Evolutionary conservation across 2,888 invertebrate genomes (phyloP).

Genomic region (Caenorhabditis doughertyi): DNA sequence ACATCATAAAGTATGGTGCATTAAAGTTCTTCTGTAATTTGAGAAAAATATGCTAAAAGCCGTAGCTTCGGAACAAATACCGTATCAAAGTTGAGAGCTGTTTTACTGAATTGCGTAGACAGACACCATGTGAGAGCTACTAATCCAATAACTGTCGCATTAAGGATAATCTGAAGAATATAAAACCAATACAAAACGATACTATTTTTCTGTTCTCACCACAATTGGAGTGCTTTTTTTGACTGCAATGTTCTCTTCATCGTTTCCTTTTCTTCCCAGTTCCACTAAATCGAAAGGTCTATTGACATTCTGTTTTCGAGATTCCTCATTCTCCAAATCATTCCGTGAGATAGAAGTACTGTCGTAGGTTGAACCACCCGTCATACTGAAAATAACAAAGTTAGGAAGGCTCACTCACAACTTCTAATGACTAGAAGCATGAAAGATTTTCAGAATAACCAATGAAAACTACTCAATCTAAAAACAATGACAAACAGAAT

Average conservation of each 20-base stretch:
- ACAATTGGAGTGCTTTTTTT: slow-evolving; percentile 45
- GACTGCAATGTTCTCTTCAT: slow-evolving; percentile 19
- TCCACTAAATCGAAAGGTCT: background rate
- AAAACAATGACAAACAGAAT: slow-evolving; percentile 17
- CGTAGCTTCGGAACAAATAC: slow-evolving; percentile 45
- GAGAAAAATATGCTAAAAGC: background rate
- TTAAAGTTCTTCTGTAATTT: slow-evolving; percentile 73
- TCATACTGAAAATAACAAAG: slow-evolving; percentile 20
- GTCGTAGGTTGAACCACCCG: slow-evolving; percentile 32
- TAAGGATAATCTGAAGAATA: slow-evolving; percentile 64
- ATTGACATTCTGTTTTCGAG: background rate
- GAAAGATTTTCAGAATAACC: background rate
- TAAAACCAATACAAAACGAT: background rate
- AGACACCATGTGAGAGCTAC: slow-evolving; percentile 79
- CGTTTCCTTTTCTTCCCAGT: slow-evolving; percentile 8
- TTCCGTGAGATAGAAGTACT: background rate
- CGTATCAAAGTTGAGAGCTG: slow-evolving; percentile 66
- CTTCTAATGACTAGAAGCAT: too few relatives aligned
- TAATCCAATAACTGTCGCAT: slow-evolving; percentile 70
- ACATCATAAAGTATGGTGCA: slow-evolving; percentile 81
- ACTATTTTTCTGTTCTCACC: background rate
- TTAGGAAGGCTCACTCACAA: too few relatives aligned
- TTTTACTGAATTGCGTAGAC: slow-evolving; percentile 80
- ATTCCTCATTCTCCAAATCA: slow-evolving; percentile 3
- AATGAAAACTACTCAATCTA: background rate